These are phyloP conservation scores for Chirona hameri DNA, from an alignment of 2,888 invertebrate species.

Conservation along the genomic window DNA sequence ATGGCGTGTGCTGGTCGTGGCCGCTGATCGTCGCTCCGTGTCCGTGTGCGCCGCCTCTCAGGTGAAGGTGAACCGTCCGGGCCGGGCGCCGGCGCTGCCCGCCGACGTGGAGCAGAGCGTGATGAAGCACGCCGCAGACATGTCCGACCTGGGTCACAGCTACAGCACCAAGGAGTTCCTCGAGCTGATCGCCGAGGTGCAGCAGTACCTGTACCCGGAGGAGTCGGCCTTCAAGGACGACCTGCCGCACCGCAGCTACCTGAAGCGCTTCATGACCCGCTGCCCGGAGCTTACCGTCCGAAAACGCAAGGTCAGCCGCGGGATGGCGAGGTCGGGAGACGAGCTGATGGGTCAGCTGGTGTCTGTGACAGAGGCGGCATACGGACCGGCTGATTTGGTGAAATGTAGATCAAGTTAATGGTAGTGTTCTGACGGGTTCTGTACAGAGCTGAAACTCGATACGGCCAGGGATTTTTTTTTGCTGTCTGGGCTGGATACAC, in stretches of 20 bases:
- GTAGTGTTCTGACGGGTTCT: too few species aligned
- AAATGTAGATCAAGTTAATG: too few species aligned
- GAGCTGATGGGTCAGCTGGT: too few species aligned
- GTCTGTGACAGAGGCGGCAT: too few species aligned
- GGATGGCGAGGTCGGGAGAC: too few species aligned
- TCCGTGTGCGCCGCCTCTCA: neutral
- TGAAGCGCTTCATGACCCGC: constrained; percentile 29
- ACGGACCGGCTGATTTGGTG: too few species aligned
- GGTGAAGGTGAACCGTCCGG: constrained; percentile 28
- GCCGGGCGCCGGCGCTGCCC: constrained; percentile 26
- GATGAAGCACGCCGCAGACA: constrained; percentile 29
- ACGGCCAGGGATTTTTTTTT: too few species aligned
- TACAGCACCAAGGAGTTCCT: constrained; percentile 26
- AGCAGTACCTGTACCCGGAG: constrained; percentile 24
- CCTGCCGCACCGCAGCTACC: constrained; percentile 28
- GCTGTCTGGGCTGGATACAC: too few species aligned
- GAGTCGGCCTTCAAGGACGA: constrained; percentile 31
- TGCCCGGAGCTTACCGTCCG: constrained; percentile 26
- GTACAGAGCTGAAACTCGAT: too few species aligned
- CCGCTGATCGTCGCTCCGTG: too few species aligned
- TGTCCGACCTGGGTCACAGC: constrained; percentile 29
- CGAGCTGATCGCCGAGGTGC: constrained; percentile 29
- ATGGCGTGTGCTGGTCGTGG: too few species aligned
- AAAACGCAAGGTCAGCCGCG: neutral
- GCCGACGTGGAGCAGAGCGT: constrained; percentile 27